Evolutionary conservation across 2,113 vertebrate species (phyloP).

Genomic region (Corythornis madagascariensis): DNA sequence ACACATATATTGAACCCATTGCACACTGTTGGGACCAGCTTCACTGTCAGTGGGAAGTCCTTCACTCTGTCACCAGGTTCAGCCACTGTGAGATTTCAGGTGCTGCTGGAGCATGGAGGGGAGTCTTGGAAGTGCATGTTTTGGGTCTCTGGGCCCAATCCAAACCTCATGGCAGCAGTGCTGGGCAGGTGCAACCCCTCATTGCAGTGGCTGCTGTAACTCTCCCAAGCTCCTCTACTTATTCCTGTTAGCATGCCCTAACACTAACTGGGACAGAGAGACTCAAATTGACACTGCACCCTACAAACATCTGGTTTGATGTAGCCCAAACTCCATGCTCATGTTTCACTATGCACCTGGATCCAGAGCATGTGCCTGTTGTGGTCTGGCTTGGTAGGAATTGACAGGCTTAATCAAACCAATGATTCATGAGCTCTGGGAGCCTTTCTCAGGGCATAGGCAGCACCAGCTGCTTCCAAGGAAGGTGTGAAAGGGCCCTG

Average conservation of each 20-base stretch:
- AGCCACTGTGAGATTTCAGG: rapidly evolving
- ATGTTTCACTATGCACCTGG: background rate
- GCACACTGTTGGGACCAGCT: background rate
- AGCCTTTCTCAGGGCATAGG: background rate
- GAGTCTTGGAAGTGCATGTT: background rate
- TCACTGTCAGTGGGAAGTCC: background rate
- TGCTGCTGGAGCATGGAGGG: background rate
- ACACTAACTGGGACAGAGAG: background rate
- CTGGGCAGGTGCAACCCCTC: background rate
- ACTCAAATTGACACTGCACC: background rate
- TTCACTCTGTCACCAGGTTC: background rate
- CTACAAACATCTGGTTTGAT: background rate
- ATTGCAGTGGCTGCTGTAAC: rapidly evolving
- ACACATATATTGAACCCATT: background rate
- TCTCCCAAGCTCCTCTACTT: too few relatives aligned
- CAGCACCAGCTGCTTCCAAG: background rate
- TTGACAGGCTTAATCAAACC: background rate
- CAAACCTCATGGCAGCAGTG: background rate
- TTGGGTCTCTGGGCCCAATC: background rate
- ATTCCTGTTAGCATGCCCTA: too few relatives aligned
- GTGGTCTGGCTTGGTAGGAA: background rate
- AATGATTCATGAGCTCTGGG: background rate
- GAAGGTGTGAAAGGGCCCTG: background rate
- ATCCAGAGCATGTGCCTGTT: background rate
- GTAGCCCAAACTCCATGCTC: background rate